A percentile compares a stretch with the other conserved stretches of the same genome.
phyloP scores from a whole-genome alignment of 2,113 vertebrate species.

The Syngnathus typhle region DNA sequence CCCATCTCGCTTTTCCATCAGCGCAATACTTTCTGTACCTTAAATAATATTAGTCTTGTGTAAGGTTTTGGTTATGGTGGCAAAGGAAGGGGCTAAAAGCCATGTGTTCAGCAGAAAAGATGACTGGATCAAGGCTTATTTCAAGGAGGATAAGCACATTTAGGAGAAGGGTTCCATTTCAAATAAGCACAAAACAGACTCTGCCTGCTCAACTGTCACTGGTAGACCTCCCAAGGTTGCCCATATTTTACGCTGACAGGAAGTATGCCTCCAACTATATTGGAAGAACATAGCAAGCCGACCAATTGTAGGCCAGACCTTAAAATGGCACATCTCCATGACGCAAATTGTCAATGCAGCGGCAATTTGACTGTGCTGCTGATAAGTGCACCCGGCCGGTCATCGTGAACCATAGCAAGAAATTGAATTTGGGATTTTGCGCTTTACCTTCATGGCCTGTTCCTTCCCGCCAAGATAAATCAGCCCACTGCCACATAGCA shows the following conservation, averaged over 20 bases:
- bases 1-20: not conserved
- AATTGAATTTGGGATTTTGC: not conserved
- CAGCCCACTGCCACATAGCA: constrained; percentile 1
- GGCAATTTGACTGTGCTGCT: not conserved
- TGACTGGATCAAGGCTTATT: constrained; percentile 22
- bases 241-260: constrained; percentile 34
- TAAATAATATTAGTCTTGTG: constrained; percentile 1
- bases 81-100: not conserved
- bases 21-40: constrained; percentile 1
- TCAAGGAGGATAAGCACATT: constrained; percentile 21
- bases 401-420: too few species aligned
- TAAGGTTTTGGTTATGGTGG: constrained; percentile 16
- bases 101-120: constrained; percentile 39
- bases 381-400: not conserved
- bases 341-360: too few species aligned
- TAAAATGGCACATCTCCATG: too few species aligned
- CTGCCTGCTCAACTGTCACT: not conserved
- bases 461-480: constrained; percentile 22
- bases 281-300: too few species aligned
- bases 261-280: constrained; percentile 17
- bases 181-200: not conserved
- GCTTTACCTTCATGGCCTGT: constrained; percentile 18
- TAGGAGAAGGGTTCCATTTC: constrained; percentile 7
- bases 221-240: constrained; percentile 27
- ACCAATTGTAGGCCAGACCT: too few species aligned